Conservation (phyloP, 2,797 vertebrate species). For the Lemur catta region DNA sequence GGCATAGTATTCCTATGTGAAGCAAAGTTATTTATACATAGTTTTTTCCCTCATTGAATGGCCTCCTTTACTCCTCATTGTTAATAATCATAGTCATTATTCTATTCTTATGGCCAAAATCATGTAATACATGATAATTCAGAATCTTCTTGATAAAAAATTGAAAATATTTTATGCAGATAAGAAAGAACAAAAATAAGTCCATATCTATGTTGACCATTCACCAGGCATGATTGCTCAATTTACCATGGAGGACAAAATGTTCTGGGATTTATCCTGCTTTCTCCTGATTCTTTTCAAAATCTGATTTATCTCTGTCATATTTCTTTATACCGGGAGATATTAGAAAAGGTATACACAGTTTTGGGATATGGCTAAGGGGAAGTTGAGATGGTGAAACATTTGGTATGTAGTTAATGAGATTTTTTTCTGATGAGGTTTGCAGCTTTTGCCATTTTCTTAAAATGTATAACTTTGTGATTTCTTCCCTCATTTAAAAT, state of each 20-base stretch:
- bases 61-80: not conserved
- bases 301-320: not conserved
- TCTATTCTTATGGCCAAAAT: not conserved
- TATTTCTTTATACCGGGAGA: not conserved
- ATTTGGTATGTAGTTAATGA: conserved; percentile 1
- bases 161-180: not conserved
- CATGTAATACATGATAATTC: not conserved
- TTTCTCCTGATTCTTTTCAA: not conserved
- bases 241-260: not conserved
- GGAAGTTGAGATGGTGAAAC: not conserved
- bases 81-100: not conserved
- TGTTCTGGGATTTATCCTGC: not conserved
- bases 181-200: not conserved
- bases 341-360: not conserved
- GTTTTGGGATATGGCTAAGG: not conserved
- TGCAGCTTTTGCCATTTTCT: not conserved
- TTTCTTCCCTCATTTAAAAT: conserved; percentile 42
- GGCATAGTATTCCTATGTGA: not conserved
- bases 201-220: not conserved
- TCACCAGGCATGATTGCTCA: not conserved
- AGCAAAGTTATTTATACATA: not conserved
- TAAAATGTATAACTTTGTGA: not conserved
- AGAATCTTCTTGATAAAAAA: not conserved
- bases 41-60: not conserved
- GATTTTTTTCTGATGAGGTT: not conserved